Conservation (phyloP, 2,113 vertebrate species). For the Cyanoramphus novaezelandiae region DNA sequence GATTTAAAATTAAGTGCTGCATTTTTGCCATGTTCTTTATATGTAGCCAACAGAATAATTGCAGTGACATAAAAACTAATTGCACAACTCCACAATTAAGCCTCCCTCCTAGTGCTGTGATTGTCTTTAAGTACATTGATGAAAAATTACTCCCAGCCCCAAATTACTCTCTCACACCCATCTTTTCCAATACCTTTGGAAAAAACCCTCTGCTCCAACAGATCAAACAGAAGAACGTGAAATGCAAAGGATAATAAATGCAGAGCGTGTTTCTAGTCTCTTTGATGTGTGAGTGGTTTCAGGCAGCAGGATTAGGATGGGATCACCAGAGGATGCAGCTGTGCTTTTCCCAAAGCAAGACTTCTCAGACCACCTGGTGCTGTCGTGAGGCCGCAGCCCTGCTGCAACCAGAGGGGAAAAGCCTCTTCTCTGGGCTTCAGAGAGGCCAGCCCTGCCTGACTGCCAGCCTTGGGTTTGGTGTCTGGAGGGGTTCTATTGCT, state of each 20-base stretch:
- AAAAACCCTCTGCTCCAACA: background rate
- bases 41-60: constrained; percentile 73
- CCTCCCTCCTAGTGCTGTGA: constrained; percentile 56
- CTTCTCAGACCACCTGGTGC: background rate
- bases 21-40: constrained; percentile 75
- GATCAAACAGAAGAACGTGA: background rate
- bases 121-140: constrained; percentile 61
- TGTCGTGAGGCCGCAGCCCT: rapidly evolving
- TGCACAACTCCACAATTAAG: constrained; percentile 70
- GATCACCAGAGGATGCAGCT: background rate
- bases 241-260: background rate
- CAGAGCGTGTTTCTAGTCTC: background rate
- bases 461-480: background rate
- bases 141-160: constrained; percentile 45
- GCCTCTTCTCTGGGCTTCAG: background rate
- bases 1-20: constrained; percentile 76
- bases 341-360: background rate
- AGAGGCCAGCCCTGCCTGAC: background rate
- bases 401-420: background rate
- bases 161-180: constrained; percentile 28
- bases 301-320: background rate
- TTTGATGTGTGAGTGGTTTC: background rate
- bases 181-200: constrained; percentile 9
- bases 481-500: background rate
- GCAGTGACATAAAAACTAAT: constrained; percentile 73